Base-by-base conservation (phyloP, 2,797 vertebrate species). In the Enteromius viviparus region DNA sequence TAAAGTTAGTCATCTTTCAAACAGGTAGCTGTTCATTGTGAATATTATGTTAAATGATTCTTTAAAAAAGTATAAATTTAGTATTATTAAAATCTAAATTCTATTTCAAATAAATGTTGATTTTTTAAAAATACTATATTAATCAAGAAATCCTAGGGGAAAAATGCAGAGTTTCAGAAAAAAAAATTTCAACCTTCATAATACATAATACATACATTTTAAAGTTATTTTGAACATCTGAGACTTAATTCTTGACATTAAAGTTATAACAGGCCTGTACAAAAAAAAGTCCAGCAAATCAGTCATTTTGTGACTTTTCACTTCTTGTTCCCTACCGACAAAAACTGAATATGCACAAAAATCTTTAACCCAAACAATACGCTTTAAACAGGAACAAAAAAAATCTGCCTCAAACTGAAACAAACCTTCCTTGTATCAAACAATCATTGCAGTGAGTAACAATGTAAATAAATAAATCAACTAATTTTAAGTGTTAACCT, bases 341-440 rank as follows among this genome's bases (percentile, higher is more conserved):
- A 53, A 55, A 40, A 81, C 12, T 21, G 19, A 68, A 76, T 66
- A 66, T 40, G 23, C 53, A 29, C 23, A 76, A 55, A 75, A 76
- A 21, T 76, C 32, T 76, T 29, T 68, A 34, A 75, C 58, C 42
- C 17, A 64, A 76, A 23, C n/a, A 55, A 45, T 32, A 19, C 32
- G 23, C 17, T 66, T 42, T 14, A 66, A 82, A 76, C 60, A 75
- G 70, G 71, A 82, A 82, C 60, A 53, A 66, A 58, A 82, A 71
- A 66, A 81, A 51, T 23, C 21, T 51, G 34, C 23, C 47, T 66
- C 32, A 66, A 66, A 66, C 34, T 0, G 34, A 76, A 82, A 82
- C 71, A 37, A 81, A 23, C 42, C 37, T 15, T 34, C 5, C 26
- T 72, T 72, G n/a, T 32, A 62, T 60, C 21, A 71, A 45, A 70